A percentile compares a stretch with the other conserved stretches of the same genome.
Conservation (phyloP, 2,113 vertebrate genomes). For the Passer domesticus region DNA sequence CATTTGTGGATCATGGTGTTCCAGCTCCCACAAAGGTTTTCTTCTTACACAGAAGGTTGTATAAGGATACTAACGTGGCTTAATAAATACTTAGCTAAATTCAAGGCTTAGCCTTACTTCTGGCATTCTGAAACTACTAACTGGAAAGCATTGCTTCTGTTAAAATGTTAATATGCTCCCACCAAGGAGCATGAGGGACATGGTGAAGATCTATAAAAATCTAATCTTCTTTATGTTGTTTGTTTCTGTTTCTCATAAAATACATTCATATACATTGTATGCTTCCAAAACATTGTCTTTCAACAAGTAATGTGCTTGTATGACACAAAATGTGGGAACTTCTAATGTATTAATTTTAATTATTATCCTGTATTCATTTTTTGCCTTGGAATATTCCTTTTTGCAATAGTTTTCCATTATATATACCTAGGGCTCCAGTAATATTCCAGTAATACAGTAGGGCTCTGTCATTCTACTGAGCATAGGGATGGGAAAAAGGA, state of each 20-base stretch:
- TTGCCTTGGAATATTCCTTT: background rate
- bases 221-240: conserved; percentile 3
- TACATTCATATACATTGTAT: conserved; percentile 8
- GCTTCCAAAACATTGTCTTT: background rate
- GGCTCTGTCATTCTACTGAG: background rate
- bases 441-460: background rate
- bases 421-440: background rate
- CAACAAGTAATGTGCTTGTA: conserved; percentile 1
- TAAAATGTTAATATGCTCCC: background rate
- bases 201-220: background rate
- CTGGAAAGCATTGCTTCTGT: conserved; percentile 8
- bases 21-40: background rate
- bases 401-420: background rate
- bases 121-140: conserved; percentile 46
- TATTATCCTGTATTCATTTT: background rate
- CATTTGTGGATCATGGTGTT: background rate
- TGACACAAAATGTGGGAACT: background rate
- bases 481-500: background rate
- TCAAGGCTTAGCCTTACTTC: conserved; percentile 17
- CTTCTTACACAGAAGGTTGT: background rate
- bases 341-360: background rate
- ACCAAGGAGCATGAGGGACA: background rate
- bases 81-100: conserved; percentile 6
- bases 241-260: conserved; percentile 63
- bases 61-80: background rate